Evolutionary conservation across 2,797 vertebrate species (phyloP), one percentile per base, ranked within the genome.

Genomic region (Scolopax rusticola): DNA sequence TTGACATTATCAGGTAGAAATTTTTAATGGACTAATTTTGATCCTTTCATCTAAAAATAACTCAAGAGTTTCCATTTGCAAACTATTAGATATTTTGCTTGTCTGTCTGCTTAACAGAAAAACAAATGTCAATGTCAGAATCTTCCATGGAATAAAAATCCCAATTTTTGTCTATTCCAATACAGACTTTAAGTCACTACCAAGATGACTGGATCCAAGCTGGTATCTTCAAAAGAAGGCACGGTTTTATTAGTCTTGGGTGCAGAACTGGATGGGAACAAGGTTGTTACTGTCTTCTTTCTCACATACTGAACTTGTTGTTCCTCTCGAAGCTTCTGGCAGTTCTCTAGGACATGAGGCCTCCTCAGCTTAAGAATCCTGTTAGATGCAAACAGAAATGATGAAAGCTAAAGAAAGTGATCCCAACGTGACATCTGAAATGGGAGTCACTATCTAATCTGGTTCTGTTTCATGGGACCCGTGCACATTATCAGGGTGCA

Each of bases 1-100:
- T 87, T 96, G 92, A 95, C 92, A 92, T 96, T 96, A 96, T 87
- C 81, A 91, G 71, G 50, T 40, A 92, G 78, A 90, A 87, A 56
- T 85, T 92, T 36, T 97, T 95, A 95, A 94, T 96, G 73, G 92
- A 91, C 73, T 92, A 38, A 83, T 87, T 95, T 95, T 89, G 73
- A 83, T 84, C 82, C 61, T 87, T 87, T 78, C 65, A 59, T 70
- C 83, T 91, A 89, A 86, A 96, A 91, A 93, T 90, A 96, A 51
- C 85, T 82, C 78, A 47, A 28, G 57, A 94, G 19, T 95, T 96
- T 96, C 94, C 89, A 60, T 69, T 60, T 79, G 76, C 50, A 75
- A 89, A 88, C 53, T 73, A 63, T 43, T 90, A 78, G 47, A 65
- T 92, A 38, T 90, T 90, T 92, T 79, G 51, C 51, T 86, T 79